Evolutionary conservation across 2,888 invertebrate species (phyloP), one percentile per base, ranked within the genome.

Genomic region (Xanthorhoe designata): DNA sequence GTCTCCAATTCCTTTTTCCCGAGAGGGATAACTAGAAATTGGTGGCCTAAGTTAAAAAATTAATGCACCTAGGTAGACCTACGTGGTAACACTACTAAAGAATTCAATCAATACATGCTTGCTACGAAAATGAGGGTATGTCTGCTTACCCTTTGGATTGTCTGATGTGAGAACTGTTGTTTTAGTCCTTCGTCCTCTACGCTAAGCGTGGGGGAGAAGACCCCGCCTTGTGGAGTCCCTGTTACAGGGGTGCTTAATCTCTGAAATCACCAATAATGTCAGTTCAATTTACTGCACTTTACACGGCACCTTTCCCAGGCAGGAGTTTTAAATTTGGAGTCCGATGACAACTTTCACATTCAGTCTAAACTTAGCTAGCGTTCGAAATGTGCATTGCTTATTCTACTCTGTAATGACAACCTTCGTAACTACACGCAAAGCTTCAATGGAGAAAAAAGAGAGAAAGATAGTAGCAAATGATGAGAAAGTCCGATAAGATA

Each of bases 1-100:
- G 88, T 84, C 92, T 90, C 91, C 93, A 90, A 89, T 89, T 90
- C 86, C 91, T 90, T 86, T 87, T 88, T 78, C 88, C 90, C 89
- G 91, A 89, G 85, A 88, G 87, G 86, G 91, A 85, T 79, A 84
- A 92, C 92, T 93, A 92, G 83, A 92, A 93, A 93, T 90, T 83
- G 81, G 88, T 87, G 84, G 82, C 87, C 86, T 86, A 86, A 81
- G 80, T 89, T 89, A 86, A 88, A 89, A 84, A 83, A 86, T 82
- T 80, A 80, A 81, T 84, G 80, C 81, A 78, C 77, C 82, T 80
- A 81, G 74, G 79, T 79, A 78, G 77, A 62, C 74, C 74, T 81
- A 84, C 80, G 86, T 86, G 83, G 72, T 74, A 75, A 72, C 49
- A 62, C 71, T 74, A 73, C 76, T 71, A 74, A 74, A 73, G 73